Base-by-base conservation (phyloP, 1,140 invertebrate genomes). In the Hyles euphorbiae region DNA sequence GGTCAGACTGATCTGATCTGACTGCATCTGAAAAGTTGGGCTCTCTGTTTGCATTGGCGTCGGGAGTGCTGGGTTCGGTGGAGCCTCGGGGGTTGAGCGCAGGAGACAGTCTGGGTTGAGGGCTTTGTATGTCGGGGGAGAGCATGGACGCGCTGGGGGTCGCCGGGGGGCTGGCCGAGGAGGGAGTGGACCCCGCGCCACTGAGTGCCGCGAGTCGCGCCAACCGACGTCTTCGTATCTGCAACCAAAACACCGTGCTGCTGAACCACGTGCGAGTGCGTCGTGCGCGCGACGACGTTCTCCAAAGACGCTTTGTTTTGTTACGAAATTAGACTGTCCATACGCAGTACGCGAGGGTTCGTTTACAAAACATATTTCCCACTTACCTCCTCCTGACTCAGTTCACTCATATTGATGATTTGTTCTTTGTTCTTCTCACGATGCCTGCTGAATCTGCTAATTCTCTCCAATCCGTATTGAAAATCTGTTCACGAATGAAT, bases 331-430 rank as follows among this genome's bases (percentile, higher is more conserved):
- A 87, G 83, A 88, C 72, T 84, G 76, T 70, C 81, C 79, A 84
- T 82, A 86, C 81, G 82, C 80, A 80, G 70, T 78, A 86, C 73
- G 68, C 76, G 74, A 82, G 77, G 76, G 74, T 71, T 68, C 78
- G 72, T 79, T 74, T 74, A 79, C 72, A 83, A 83, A 83, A 81
- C 75, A 83, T 67, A 71, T 68, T 67, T 63, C 72, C 57, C 56
- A 79, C 79, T 91, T 83, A 95, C 94, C 91, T 94, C 94, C 85
- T 94, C 94, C 81, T 93, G 94, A 79, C 92, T 94, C 63, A 94
- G 87, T 90, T 94, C 94, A 90, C 93, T 94, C 93, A 94, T 94
- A 61, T 80, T 61, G 61, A 70, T 52, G 55, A 65, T 56, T 60
- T 53, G 68, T 71, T 61, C 61, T 70, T 34, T 53, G 68, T 40